Evolutionary conservation across 2,888 invertebrate species (phyloP), one percentile per base, ranked within the genome.

Genomic region (Disparrhopalites patrizii): DNA sequence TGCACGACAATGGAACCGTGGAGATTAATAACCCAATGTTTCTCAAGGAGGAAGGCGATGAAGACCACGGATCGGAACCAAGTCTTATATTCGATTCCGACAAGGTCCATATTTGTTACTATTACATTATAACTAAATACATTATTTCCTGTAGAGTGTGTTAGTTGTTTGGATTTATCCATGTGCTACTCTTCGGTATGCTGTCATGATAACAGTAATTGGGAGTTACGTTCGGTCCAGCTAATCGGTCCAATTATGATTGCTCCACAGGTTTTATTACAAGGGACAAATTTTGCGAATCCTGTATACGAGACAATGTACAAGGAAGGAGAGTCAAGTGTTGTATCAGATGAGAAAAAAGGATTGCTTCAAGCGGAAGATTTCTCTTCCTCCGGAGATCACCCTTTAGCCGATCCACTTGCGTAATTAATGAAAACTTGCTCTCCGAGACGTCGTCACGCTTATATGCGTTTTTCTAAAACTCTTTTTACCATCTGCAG

Each of bases 1-100:
- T 91, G 76, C 84, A 89, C 66, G 91, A 91, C 80, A 90, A 89
- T 80, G 78, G 78, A 31, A 80, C 79, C 56, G 89, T 91, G 77
- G 91, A 90, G 82, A 89, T 89, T 77, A 87, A 82, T 77, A 92
- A 92, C 83, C 91, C 91, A 30, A 91, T 91, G 86, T 92, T 90
- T 80, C 84, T 90, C 76, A 83, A 84, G 64, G 88, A 86, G 67
- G 85, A 85, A 69, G 73, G 78, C 58, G 78, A 78, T 55, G 77
- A 76, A 33, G 76, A 77, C 66, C 76, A 76, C 66, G 81, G 82
- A 1, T 72, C 80, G 31, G 80, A 80, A 65, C 81, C 82, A 58
- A 80, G 79, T 73, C 83, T 84, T 71, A 80, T 82, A 36, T 77
- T 83, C 68, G 83, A 84, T 74, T 82, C 85, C 38, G 86, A 86